Conservation (phyloP, 2,888 invertebrate species). For the Acanthosoma haemorrhoidale region DNA sequence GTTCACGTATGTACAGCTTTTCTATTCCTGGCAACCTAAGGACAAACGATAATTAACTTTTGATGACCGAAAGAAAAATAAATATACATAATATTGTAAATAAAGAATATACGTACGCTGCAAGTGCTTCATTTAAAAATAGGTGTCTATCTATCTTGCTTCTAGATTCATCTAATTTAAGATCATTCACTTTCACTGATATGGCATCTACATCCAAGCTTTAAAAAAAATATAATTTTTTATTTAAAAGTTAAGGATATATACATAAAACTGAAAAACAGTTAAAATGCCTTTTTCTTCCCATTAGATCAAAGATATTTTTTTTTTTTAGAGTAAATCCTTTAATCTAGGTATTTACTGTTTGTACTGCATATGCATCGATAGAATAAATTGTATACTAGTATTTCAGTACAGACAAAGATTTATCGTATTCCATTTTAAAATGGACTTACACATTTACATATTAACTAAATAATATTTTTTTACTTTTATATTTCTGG, state of each 20-base stretch:
- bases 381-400: too few species aligned
- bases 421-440: too few species aligned
- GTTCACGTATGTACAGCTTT: constrained; percentile 34
- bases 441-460: too few species aligned
- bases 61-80: not conserved
- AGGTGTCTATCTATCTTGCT: not conserved
- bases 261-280: not conserved
- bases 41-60: not conserved
- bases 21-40: constrained; percentile 37
- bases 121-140: constrained; percentile 25
- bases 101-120: constrained; percentile 21
- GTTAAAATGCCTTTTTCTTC: too few species aligned
- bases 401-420: too few species aligned
- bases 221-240: not conserved
- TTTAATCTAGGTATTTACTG: too few species aligned
- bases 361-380: too few species aligned
- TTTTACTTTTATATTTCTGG: too few species aligned
- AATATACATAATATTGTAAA: not conserved
- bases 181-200: constrained; percentile 20
- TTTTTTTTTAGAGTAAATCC: too few species aligned
- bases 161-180: constrained; percentile 13
- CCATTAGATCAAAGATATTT: too few species aligned
- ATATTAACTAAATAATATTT: too few species aligned
- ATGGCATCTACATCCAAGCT: constrained; percentile 30
- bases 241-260: too few species aligned